Conservation (phyloP, 2,113 vertebrate genomes). For the Coptodon bakossiorum region DNA sequence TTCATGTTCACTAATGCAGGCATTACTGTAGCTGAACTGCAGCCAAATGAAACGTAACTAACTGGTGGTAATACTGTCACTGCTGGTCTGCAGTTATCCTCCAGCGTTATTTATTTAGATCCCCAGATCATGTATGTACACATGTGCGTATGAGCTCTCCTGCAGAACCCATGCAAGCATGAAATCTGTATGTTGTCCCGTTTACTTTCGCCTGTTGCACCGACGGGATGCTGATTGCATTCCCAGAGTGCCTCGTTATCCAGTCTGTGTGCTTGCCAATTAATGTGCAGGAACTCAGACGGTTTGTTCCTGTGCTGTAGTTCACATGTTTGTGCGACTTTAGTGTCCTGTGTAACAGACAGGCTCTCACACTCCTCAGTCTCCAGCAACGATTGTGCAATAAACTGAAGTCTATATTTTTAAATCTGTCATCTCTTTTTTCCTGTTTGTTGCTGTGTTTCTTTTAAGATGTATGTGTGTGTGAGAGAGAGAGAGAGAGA, state of each 20-base stretch:
- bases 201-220: conserved; percentile 13
- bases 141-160: conserved; percentile 5
- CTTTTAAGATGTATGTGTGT: not conserved
- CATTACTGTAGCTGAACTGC: conserved; percentile 19
- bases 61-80: not conserved
- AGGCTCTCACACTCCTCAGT: conserved; percentile 65
- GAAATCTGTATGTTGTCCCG: not conserved
- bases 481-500: accelerated
- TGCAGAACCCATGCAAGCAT: conserved; percentile 16
- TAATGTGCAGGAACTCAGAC: not conserved
- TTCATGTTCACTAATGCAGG: conserved; percentile 11
- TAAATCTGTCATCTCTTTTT: conserved; percentile 40
- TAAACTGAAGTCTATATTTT: conserved; percentile 80
- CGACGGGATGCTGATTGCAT: not conserved
- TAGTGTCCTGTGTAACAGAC: conserved; percentile 54
- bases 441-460: not conserved
- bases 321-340: conserved; percentile 16
- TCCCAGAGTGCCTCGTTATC: conserved; percentile 16
- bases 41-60: not conserved
- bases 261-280: not conserved
- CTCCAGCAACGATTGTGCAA: conserved; percentile 77
- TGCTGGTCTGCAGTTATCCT: not conserved
- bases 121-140: not conserved
- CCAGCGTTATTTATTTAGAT: conserved; percentile 5
- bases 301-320: conserved; percentile 15